phyloP scores from a whole-genome alignment of 2,797 vertebrate species.

The Lophotriccus pileatus region DNA sequence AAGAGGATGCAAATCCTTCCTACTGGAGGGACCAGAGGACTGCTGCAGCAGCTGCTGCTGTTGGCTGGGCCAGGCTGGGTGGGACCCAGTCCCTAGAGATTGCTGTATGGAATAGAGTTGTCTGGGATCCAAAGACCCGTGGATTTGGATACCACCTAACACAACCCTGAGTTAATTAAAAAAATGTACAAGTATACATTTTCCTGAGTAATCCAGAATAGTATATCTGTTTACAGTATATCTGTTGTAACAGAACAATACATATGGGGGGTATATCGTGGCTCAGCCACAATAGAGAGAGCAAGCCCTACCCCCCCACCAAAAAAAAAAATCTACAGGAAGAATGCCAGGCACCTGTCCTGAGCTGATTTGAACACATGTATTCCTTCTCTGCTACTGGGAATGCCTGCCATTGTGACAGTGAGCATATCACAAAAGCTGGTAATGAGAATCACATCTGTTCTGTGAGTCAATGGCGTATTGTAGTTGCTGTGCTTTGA shows the following conservation, averaged over 20 bases:
- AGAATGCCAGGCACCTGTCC: not conserved
- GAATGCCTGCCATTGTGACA: not conserved
- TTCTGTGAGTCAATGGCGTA: not conserved
- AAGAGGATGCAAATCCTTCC: no score
- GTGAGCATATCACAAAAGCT: not conserved
- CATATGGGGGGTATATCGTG: not conserved
- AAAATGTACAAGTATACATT: not conserved
- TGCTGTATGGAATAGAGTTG: accelerated
- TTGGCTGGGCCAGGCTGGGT: not conserved
- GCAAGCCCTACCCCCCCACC: no score
- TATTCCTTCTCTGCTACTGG: not conserved
- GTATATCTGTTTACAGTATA: not conserved
- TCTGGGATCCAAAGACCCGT: not conserved
- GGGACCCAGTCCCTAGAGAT: not conserved
- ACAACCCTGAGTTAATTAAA: not conserved
- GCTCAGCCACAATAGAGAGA: not conserved
- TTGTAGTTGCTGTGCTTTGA: not conserved
- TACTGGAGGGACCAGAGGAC: not conserved
- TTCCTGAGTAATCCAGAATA: not conserved
- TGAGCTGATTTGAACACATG: not conserved
- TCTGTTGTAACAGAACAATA: not conserved
- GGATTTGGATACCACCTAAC: not conserved
- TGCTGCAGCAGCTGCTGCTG: not conserved
- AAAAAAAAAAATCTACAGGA: not conserved
- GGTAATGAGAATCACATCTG: not conserved